Evolutionary conservation across 1,140 invertebrate genomes (phyloP).

Genomic region (Brachionus rotundiformis): DNA sequence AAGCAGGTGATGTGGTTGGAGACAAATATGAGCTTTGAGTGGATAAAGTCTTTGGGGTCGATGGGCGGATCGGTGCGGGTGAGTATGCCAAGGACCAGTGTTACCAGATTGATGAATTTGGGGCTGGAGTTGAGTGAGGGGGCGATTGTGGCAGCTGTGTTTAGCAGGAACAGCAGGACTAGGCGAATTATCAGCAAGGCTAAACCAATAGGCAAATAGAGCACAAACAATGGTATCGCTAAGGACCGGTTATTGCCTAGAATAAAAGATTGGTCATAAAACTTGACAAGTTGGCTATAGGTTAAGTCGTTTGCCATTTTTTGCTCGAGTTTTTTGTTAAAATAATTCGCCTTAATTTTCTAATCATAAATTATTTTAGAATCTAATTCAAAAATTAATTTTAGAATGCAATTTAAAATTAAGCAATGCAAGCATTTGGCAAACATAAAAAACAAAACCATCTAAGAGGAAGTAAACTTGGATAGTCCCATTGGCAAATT

Average conservation of each 20-base stretch:
- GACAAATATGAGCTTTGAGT: not conserved
- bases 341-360: not conserved
- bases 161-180: not conserved
- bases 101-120: not conserved
- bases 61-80: not conserved
- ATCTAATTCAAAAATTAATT: conserved; percentile 19
- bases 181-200: not conserved
- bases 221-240: not conserved
- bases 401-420: conserved; percentile 18
- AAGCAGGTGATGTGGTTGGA: conserved; percentile 9
- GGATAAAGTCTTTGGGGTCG: not conserved
- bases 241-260: not conserved
- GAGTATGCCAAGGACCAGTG: not conserved
- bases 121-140: not conserved
- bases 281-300: not conserved
- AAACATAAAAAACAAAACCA: too few species aligned
- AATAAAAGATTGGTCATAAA: conserved; percentile 9
- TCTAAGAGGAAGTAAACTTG: too few species aligned
- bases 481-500: too few species aligned
- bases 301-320: not conserved
- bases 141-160: not conserved
- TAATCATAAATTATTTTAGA: conserved; percentile 27
- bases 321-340: not conserved
- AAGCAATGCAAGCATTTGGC: not conserved
- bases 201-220: not conserved